Evolutionary conservation across 1,140 invertebrate species (phyloP).

Genomic region (Pollicipes pollicipes): DNA sequence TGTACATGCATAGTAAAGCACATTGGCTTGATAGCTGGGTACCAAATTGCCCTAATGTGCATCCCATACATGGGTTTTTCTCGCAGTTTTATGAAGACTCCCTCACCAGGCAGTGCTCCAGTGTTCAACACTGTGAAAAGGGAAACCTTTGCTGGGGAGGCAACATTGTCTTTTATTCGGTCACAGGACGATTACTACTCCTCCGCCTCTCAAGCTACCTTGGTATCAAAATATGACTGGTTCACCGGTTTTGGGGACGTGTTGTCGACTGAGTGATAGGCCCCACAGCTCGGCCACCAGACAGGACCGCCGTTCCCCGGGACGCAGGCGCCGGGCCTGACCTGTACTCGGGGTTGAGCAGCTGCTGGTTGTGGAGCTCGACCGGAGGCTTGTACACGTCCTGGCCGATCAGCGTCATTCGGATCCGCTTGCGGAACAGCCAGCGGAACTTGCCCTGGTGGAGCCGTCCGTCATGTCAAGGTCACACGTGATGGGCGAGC

Average conservation of each 20-base stretch:
- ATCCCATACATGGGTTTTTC: too few species aligned
- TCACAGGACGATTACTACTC: too few species aligned
- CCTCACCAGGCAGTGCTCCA: too few species aligned
- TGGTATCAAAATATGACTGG: slow-evolving; percentile 1
- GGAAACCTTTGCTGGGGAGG: too few species aligned
- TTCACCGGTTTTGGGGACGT: not conserved
- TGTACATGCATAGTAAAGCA: too few species aligned
- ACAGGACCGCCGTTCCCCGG: not conserved
- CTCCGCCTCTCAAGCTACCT: not conserved
- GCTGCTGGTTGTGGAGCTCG: slow-evolving; percentile 47
- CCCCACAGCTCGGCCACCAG: not conserved
- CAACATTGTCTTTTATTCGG: too few species aligned
- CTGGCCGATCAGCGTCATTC: slow-evolving; percentile 56
- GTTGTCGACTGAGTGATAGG: slow-evolving; percentile 3
- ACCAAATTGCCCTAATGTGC: too few species aligned
- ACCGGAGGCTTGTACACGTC: slow-evolving; percentile 37
- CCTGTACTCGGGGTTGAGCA: slow-evolving; percentile 33
- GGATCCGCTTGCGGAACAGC: slow-evolving; percentile 67
- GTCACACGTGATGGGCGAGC: too few species aligned
- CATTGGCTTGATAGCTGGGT: too few species aligned
- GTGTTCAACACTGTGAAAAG: too few species aligned
- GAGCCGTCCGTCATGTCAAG: too few species aligned
- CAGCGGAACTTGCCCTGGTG: slow-evolving; percentile 53
- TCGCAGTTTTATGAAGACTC: too few species aligned
- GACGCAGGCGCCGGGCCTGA: slow-evolving; percentile 16